Evolutionary conservation across 1,140 invertebrate species (phyloP), one percentile per base, ranked within the genome.

Genomic region (Drosophila murphyi): DNA sequence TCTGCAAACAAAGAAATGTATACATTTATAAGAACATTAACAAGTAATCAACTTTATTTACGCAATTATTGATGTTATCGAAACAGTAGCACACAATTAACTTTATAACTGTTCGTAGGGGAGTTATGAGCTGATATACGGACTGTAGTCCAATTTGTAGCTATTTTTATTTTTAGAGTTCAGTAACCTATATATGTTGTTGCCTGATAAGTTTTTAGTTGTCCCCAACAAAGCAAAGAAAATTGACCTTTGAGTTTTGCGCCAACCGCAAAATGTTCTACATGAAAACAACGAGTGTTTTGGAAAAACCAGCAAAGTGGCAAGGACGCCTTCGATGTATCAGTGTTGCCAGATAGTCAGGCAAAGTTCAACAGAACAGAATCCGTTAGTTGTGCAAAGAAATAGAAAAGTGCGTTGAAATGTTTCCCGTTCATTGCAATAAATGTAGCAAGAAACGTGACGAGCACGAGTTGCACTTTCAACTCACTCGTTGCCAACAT

Each of bases 171-270:
- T 75, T 76, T 75, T 63, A 43, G 34, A 80, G 65, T 74, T 69
- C 65, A 70, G 20, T 69, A 74, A 82, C 65, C 54, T 45, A 64
- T 43, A 62, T 63, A 72, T 54, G 62, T 72, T 64, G 62, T 65
- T 65, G 43, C 35, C 68, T 86, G 82, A 86, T 87, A 86, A 86
- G 62, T 83, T 63, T 52, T 54, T 73, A 86, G 69, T 85, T 73
- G 61, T 48, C 52, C 64, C 57, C 63, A 77, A 62, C 76, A 83
- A 83, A 65, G 80, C 39, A 76, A 68, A n/a, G 63, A 54, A 64
- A 67, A 67, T 47, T 78, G 65, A 78, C 81, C 78, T 86, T 41
- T 48, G 45, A 48, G 20, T 5, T 47, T 48, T 48, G 47, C 6
- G 28, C 47, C 20, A 28, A 48, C 3, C 43, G 3, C 2, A 5